Conservation (phyloP, 1,140 invertebrate genomes). For the Myzus persicae region DNA sequence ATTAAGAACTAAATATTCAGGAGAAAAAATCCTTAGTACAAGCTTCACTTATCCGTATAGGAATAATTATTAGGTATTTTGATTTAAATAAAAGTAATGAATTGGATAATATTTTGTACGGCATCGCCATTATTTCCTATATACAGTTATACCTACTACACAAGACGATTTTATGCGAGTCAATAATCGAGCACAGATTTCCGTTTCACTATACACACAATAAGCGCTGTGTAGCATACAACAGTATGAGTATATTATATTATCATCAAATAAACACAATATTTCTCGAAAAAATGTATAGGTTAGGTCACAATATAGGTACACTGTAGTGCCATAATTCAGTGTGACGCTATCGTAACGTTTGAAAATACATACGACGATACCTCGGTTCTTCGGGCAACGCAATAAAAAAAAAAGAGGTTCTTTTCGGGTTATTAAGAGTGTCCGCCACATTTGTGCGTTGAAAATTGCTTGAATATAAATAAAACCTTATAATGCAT, state of each 20-base stretch:
- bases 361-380: background rate
- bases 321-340: background rate
- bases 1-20: background rate
- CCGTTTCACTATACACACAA: background rate
- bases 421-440: slow-evolving; percentile 9
- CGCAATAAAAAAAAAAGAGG: background rate
- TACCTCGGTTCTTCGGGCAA: background rate
- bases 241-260: background rate
- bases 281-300: background rate
- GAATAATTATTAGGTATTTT: background rate
- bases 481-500: background rate
- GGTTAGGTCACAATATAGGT: no score
- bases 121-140: background rate
- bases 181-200: background rate
- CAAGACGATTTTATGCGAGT: background rate
- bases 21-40: background rate
- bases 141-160: no score
- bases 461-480: background rate
- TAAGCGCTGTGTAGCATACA: background rate
- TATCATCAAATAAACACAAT: background rate
- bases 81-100: background rate
- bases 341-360: background rate
- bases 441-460: background rate
- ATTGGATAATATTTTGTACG: background rate
- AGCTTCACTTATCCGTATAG: background rate